Conservation (phyloP, 2,888 invertebrate species). For the Calliopum simillimum region DNA sequence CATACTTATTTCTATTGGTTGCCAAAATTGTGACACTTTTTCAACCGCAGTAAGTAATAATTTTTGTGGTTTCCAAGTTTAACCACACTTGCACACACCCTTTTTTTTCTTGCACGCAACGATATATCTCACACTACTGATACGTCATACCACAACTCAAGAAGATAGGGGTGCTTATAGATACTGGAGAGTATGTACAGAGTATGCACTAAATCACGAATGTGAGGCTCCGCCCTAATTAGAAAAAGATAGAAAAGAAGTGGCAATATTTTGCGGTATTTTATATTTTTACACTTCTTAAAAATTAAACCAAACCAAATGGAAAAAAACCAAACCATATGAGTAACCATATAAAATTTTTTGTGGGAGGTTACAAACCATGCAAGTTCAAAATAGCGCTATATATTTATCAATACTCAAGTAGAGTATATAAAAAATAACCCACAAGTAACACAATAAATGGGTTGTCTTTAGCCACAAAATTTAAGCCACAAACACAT, state of each 20-base stretch:
- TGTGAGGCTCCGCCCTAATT: constrained; percentile 31
- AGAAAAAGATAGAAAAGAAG: constrained; percentile 4
- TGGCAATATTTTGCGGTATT: constrained; percentile 28
- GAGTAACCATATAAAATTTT: constrained; percentile 9
- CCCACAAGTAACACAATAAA: constrained; percentile 43
- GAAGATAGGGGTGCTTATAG: background rate
- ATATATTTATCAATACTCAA: background rate
- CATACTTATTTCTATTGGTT: constrained; percentile 40
- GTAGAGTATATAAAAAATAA: constrained; percentile 15
- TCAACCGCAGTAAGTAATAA: constrained; percentile 61
- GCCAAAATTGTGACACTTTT: constrained; percentile 54
- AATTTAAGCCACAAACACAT: constrained; percentile 58
- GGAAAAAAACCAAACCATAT: background rate
- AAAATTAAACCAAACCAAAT: background rate
- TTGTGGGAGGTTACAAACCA: constrained; percentile 25
- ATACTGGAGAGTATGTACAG: background rate
- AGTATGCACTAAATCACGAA: background rate
- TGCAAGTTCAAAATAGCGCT: background rate
- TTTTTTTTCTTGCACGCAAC: constrained; percentile 44
- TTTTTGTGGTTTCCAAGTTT: constrained; percentile 38
- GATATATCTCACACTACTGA: background rate
- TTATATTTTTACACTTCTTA: background rate
- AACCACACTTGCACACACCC: constrained; percentile 45
- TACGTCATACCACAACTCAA: background rate
- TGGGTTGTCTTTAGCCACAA: constrained; percentile 61